Evolutionary conservation across 2,797 vertebrate species (phyloP).

Genomic region (Vultur gryphus): DNA sequence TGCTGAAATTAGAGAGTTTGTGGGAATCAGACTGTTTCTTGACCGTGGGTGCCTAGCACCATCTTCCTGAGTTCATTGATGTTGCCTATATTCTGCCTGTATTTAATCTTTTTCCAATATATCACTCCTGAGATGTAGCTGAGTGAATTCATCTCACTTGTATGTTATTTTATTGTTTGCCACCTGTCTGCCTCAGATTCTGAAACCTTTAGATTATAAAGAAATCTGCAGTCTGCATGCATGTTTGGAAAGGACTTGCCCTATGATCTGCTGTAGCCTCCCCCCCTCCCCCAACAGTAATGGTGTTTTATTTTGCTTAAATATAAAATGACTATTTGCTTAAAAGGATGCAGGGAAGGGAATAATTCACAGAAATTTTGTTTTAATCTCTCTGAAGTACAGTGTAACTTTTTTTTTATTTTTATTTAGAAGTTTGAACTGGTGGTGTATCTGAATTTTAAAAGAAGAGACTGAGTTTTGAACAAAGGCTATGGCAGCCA

Average conservation of each 20-base stretch:
- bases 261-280: neutral
- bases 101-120: neutral
- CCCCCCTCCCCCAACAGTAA: neutral
- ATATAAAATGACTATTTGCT: neutral
- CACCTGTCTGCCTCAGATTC: neutral
- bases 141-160: neutral
- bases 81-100: neutral
- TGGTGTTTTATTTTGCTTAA: neutral
- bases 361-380: neutral
- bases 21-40: neutral
- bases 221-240: neutral
- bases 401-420: neutral
- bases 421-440: neutral
- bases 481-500: neutral
- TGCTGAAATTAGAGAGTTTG: neutral
- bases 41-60: neutral
- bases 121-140: neutral
- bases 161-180: neutral
- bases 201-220: neutral
- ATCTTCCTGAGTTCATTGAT: neutral
- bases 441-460: neutral
- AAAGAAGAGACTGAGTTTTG: neutral
- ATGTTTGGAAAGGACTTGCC: neutral
- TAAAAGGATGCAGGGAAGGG: neutral
- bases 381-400: neutral